Base-by-base conservation (phyloP, 2,797 vertebrate species). In the Sciurus carolinensis region DNA sequence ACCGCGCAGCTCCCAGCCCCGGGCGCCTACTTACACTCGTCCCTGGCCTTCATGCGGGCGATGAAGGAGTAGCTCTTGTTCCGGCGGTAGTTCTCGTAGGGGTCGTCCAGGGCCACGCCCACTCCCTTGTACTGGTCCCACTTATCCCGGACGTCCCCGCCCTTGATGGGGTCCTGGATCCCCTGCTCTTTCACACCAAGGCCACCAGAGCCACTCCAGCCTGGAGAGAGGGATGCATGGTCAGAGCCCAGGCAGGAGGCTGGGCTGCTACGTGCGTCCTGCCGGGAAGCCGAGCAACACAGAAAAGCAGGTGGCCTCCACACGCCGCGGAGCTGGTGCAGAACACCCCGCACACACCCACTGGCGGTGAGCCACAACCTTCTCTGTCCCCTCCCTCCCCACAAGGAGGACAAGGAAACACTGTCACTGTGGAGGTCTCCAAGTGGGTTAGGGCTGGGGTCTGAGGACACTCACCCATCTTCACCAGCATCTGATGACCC, bases 61-160 rank as follows among this genome's bases (percentile, higher is more conserved):
- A 99, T 99, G 98, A 99, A 99, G 1, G 99, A 99, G 98, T 99
- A 99, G 98, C 99, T 99, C 98, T 99, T 99, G 98, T 99, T 99
- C 92, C 99, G 98, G 90, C 99, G 98, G 97, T 99, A 99, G 98
- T 99, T 99, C 97, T 99, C 99, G 0, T 99, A 99, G 0, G 99
- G 99, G 98, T 99, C 99, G 0, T 99, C 99, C 93, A 99, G 98
- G 1, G 99, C 98, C 80, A 99, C 99, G 0, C 99, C 99, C 50
- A 99, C 99, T 7, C 99, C 99, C 98, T 99, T 99, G 96, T 99
- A 99, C 98, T 99, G 99, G 99, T 99, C 99, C 99, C 99, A 99
- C 97, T 99, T 99, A 98, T 99, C 99, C 57, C 99, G 98, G 54
- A 99, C 97, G 17, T 99, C 99, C 0, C 99, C 99, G 50, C 99